These are phyloP conservation scores for Poecilia velifera DNA, from an alignment of 2,797 vertebrate genomes.

Conservation along the genomic window DNA sequence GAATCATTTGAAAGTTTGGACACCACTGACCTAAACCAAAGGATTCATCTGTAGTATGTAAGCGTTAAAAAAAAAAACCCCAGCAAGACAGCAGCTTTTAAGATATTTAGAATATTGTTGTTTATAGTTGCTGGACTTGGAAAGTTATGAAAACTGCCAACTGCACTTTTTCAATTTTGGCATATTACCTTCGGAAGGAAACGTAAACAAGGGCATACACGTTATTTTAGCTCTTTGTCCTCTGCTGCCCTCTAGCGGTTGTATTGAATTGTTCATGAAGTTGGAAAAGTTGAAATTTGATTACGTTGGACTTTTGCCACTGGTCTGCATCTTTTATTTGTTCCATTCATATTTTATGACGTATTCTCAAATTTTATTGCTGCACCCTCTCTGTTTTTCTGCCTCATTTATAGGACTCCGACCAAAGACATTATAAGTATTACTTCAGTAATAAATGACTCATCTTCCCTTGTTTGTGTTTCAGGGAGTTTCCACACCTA, in stretches of 20 bases:
- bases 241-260: conserved; percentile 57
- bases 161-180: not conserved
- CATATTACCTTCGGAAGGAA: not conserved
- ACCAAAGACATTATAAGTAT: not conserved
- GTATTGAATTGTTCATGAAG: not conserved
- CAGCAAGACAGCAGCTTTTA: not conserved
- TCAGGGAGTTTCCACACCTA: conserved; percentile 63
- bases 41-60: not conserved
- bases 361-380: not conserved
- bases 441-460: not conserved
- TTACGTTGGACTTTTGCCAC: not conserved
- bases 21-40: not conserved
- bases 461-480: conserved; percentile 17
- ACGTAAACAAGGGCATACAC: not conserved
- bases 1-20: not conserved
- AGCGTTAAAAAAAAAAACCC: not conserved
- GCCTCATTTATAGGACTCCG: not conserved
- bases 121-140: not conserved
- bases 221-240: not conserved
- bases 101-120: not conserved
- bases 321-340: not conserved
- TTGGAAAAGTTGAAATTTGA: not conserved
- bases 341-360: not conserved
- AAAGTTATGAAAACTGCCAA: not conserved
- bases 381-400: not conserved